These are phyloP conservation scores for Siniperca chuatsi DNA, from an alignment of 2,113 vertebrate species.

Conservation along the genomic window DNA sequence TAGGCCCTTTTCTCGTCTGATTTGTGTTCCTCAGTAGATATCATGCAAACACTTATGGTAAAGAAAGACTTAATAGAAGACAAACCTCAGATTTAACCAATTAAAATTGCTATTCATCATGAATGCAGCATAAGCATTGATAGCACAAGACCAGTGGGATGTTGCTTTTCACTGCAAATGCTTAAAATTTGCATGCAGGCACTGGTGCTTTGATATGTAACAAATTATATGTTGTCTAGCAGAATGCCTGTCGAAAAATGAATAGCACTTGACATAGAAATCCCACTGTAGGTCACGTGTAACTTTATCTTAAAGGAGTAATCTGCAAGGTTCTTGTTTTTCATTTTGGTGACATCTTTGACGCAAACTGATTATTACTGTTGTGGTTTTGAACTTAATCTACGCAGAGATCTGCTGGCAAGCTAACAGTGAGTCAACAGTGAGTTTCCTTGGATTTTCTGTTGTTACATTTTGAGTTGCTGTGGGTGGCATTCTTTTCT, in stretches of 20 bases:
- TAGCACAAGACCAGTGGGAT: too few relatives aligned
- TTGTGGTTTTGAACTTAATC: constrained; percentile 43
- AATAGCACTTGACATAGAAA: neutral
- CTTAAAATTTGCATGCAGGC: neutral
- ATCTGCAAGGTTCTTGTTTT: constrained; percentile 26
- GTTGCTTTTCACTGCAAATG: neutral
- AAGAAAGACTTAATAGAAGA: neutral
- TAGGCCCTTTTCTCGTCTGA: too few relatives aligned
- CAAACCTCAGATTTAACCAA: neutral
- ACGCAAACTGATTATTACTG: constrained; percentile 32
- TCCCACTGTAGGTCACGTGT: neutral
- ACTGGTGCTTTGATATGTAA: neutral
- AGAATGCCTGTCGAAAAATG: neutral
- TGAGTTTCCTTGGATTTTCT: constrained; percentile 12
- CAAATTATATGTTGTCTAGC: neutral
- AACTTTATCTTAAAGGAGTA: constrained; percentile 1
- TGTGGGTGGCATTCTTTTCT: neutral
- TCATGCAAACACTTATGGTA: neutral
- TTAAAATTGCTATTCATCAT: neutral
- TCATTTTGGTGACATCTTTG: constrained; percentile 33
- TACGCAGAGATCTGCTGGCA: constrained; percentile 24
- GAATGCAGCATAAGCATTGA: neutral
- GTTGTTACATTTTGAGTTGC: constrained; percentile 12
- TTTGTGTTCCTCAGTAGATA: neutral
- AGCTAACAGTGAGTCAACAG: constrained; percentile 51